Evolutionary conservation across 2,797 vertebrate species (phyloP), one percentile per base, ranked within the genome.

Genomic region (Coracias cyanogaster): DNA sequence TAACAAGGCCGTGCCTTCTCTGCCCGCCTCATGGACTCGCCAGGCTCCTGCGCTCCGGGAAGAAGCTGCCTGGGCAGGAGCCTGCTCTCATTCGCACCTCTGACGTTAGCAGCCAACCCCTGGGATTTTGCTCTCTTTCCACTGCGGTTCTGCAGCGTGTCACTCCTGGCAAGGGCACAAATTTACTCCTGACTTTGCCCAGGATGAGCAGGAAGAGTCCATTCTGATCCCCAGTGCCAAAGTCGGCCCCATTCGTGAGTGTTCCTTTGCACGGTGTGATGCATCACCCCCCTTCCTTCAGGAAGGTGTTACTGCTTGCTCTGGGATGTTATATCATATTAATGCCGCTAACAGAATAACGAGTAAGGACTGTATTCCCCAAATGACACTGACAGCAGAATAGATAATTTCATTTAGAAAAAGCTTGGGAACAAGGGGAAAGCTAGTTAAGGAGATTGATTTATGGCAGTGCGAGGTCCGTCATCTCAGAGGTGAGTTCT

Each of bases 241-340:
- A 39, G 33, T 4, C 67, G 10, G 80, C 11, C 12, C 37, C 7
- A 1, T 15, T 8, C 2, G 8, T 7, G 65, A 5, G 10, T 5
- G 35, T 9, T 33, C 31, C 8, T 49, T 1, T 6, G 26, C 55
- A 29, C 0, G 3, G 12, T 2, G 24, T 3, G 14, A 28, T 6
- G 29, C n/a, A 37, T 49, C 52, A 0, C 4, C 1, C 6, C 72
- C 45, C 14, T 13, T 41, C 45, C 67, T 7, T 37, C 37, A 37
- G 48, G 15, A 28, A 48, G 15, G 21, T 6, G 18, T 4, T 29
- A 17, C 8, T 5, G 1, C 55, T 24, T 6, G 37, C 54, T 49
- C 69, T 35, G 51, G 51, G 29, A 31, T n/a, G 12, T 25, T 39
- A 6, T 29, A 4, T 54, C 26, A 1, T 12, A 51, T 39, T 7